Evolutionary conservation across 92 coral and sea anemone species (phyloP), one percentile per base, ranked within the genome.

Genomic region (Parazoanthus swiftii): DNA sequence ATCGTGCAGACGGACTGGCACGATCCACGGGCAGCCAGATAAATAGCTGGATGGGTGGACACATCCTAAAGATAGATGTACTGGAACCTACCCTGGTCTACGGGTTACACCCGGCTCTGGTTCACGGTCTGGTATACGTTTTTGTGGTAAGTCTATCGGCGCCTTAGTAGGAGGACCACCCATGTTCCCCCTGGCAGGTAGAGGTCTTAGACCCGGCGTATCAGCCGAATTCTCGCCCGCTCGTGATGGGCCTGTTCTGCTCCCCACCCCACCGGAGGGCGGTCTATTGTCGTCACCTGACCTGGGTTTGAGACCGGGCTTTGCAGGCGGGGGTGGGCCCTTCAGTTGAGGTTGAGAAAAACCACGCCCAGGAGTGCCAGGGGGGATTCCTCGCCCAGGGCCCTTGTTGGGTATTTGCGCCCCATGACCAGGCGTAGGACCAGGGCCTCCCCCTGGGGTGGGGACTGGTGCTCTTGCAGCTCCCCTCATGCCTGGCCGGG

Each of bases 401-500:
- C 81, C 81, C 51, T 46, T 77, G 21, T 6, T 74, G 38, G 79
- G 23, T 21, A 20, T 1, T 8, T 38, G 8, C 20, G 50, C 48
- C 51, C 51, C 26, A 76, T 54, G 80, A 11, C 15, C 58, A n/a
- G 82, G 82, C 9, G 7, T 8, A 50, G 65, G 82, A 25, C 65
- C 63, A 50, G 82, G 39, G 2, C 36, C 51, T 78, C 35, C 82
- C 58, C 65, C 16, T 50, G 82, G 66, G 66, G 51, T 46, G 35
- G 82, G 82, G 13, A 26, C 36, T 9, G 38, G 82, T 18, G 67
- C 82, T 23, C 56, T 78, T 42, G 16, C 39, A 2, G 67, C 65
- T n/a, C 82, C 82, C 82, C 38, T 79, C 66, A 48, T 21, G 25
- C 56, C 74, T 38, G 86, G 48, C 14, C 74, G n/a, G 42, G 51